Base-by-base conservation (phyloP, 2,888 invertebrate species). In the Antheraea assamensis region DNA sequence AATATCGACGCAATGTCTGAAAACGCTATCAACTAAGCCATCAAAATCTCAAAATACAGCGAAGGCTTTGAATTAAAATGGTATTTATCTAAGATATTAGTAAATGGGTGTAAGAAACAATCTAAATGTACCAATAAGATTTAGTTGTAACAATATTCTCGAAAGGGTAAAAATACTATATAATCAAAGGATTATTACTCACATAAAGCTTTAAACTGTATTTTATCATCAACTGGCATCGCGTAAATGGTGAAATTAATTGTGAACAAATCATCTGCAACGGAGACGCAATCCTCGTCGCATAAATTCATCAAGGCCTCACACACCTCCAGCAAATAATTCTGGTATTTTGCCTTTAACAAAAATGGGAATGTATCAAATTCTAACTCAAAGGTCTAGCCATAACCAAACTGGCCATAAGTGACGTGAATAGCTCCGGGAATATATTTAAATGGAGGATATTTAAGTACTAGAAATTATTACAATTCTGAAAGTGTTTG, bases 331-430 rank as follows among this genome's bases (percentile, higher is more conserved):
- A 96, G 84, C 73, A 97, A 82, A 80, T 96, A 95, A 10, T 85
- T 85, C 85, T 97, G 96, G 82, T 96, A 96, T 76, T 93, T 93
- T 15, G 87, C 89, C 95, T 96, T 85, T 15, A 87, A 87, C 31
- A 72, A 35, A 19, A 1, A 15, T 31, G 1, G 31, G 21, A 35
- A 10, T 58, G n/a, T 58, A 19, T 52, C 42, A 52, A 19, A 52
- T 52, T 52, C 19, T 19, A 17, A 52, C 21, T 52, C 52, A 19
- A 52, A 52, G 7, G 10, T 21, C 3, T 64, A 15, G 24, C 4
- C 27, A 27, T 52, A 21, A 47, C n/a, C n/a, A 47, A 47, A 47
- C 4, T 19, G 52, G 21, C 8, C 42, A 42, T 35, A 35, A 3
- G 7, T 3, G 13, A 42, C 10, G 42, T 42, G 13, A 42, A 7